These are phyloP conservation scores for Planiliza haematocheilus DNA, from an alignment of 2,113 vertebrate species.

Conservation along the genomic window DNA sequence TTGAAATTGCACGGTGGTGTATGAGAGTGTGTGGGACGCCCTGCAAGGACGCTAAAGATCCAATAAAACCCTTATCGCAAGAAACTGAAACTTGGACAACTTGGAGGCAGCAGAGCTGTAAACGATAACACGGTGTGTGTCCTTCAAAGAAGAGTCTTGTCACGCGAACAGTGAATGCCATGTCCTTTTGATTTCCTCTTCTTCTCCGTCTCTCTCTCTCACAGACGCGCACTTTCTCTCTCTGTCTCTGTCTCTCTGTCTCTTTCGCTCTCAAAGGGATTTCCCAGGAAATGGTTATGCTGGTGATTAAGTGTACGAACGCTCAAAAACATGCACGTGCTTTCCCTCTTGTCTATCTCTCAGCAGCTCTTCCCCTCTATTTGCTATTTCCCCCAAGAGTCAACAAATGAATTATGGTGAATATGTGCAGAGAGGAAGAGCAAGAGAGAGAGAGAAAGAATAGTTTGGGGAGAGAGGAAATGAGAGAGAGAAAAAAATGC, in stretches of 20 bases:
- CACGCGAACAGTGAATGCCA: slow-evolving; percentile 41
- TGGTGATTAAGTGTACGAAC: slow-evolving; percentile 63
- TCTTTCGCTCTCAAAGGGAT: slow-evolving; percentile 61
- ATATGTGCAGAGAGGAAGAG: not conserved
- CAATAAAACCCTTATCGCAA: not conserved
- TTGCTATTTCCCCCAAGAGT: slow-evolving; percentile 5
- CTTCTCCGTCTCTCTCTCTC: not conserved
- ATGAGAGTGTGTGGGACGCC: not conserved
- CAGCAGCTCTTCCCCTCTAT: not conserved
- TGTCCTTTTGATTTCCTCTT: slow-evolving; percentile 53
- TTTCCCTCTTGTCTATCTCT: slow-evolving; percentile 6
- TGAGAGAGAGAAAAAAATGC: no score
- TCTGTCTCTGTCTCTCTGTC: slow-evolving; percentile 27
- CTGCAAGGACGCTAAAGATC: not conserved
- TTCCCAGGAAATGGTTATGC: slow-evolving; percentile 65
- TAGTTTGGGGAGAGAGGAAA: no score
- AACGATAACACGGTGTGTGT: not conserved
- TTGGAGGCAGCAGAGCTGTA: slow-evolving; percentile 10
- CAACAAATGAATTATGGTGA: slow-evolving; percentile 25
- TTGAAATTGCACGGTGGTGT: slow-evolving; percentile 1
- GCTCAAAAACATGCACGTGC: slow-evolving; percentile 38
- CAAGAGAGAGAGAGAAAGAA: not conserved
- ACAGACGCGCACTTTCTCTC: slow-evolving; percentile 1
- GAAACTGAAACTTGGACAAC: not conserved
- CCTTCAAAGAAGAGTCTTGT: slow-evolving; percentile 36